A percentile compares a stretch with the other conserved stretches of the same genome.
phyloP scores from a whole-genome alignment of 1,140 invertebrate genomes.

The Mycetomoellerius zeteki region DNA sequence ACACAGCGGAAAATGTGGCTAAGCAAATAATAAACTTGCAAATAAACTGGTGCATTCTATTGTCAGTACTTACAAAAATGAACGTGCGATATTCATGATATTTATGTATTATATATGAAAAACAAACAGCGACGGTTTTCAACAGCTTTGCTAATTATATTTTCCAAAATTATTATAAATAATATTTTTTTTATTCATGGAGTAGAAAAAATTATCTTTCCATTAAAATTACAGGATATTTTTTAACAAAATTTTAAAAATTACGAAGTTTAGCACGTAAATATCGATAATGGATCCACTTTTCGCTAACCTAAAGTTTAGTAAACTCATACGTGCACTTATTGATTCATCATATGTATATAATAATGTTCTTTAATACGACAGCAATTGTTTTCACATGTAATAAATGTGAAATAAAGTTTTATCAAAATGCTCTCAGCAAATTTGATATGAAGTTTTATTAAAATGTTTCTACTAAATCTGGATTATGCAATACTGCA shows the following conservation, averaged over 20 bases:
- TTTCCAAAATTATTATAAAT: slow-evolving; percentile 1
- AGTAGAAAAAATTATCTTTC: background rate
- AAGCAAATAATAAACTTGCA: slow-evolving; percentile 35
- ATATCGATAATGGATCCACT: background rate
- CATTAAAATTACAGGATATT: background rate
- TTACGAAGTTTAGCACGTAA: background rate
- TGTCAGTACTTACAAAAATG: slow-evolving; percentile 47
- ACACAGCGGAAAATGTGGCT: slow-evolving; percentile 8
- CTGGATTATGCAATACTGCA: background rate
- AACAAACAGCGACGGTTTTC: background rate
- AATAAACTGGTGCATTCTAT: slow-evolving; percentile 31
- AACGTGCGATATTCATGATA: background rate
- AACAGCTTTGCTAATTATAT: background rate
- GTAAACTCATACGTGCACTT: background rate
- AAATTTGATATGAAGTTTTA: background rate
- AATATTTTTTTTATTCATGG: background rate
- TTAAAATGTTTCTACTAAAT: background rate
- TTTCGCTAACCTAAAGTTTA: background rate
- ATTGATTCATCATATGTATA: background rate
- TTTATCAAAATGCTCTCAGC: too few species aligned
- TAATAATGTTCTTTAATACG: background rate
- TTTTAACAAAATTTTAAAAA: slow-evolving; percentile 5
- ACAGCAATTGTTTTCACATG: background rate
- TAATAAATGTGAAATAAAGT: background rate
- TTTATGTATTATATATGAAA: background rate